These are phyloP conservation scores for Diacarnus erythraeanus DNA, from an alignment of 37 sponge, comb jelly and placozoan species.

Conservation along the genomic window DNA sequence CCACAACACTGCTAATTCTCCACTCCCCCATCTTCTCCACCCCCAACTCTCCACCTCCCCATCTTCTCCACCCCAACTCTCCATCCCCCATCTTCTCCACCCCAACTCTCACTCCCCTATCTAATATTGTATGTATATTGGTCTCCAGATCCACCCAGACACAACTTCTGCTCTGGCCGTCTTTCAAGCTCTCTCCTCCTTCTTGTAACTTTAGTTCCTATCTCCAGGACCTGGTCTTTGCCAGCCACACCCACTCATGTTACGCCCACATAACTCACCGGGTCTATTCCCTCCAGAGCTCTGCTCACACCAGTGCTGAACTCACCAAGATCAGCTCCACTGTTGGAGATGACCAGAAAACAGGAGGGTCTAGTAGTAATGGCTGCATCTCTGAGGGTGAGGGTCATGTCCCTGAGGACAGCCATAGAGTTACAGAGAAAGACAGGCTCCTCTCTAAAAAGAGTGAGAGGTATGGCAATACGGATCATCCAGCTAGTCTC, in stretches of 20 bases:
- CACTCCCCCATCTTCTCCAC: too few species aligned
- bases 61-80: too few species aligned
- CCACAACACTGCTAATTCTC: too few species aligned
- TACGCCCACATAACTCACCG: slow-evolving; percentile 54
- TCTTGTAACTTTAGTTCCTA: slow-evolving; percentile 40
- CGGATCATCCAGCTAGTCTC: too few species aligned
- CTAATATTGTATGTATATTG: too few species aligned
- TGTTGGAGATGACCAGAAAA: slow-evolving; percentile 3
- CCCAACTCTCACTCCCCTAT: too few species aligned
- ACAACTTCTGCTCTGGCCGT: slow-evolving; percentile 62
- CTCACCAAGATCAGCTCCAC: slow-evolving; percentile 46
- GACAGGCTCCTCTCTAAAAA: neutral
- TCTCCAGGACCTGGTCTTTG: slow-evolving; percentile 59
- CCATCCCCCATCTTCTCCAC: too few species aligned
- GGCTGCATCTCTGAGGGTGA: neutral
- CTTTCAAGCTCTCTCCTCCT: slow-evolving; percentile 20
- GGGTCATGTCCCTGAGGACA: neutral
- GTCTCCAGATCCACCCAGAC: slow-evolving; percentile 7
- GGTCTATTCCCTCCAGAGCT: slow-evolving; percentile 40
- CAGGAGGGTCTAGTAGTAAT: neutral
- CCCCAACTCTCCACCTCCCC: too few species aligned
- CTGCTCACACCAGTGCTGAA: slow-evolving; percentile 18
- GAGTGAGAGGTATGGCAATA: too few species aligned
- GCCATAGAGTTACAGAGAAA: neutral
- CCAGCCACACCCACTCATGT: slow-evolving; percentile 23